Evolutionary conservation across 2,888 invertebrate species (phyloP).

Genomic region (Autographa pulchrina): DNA sequence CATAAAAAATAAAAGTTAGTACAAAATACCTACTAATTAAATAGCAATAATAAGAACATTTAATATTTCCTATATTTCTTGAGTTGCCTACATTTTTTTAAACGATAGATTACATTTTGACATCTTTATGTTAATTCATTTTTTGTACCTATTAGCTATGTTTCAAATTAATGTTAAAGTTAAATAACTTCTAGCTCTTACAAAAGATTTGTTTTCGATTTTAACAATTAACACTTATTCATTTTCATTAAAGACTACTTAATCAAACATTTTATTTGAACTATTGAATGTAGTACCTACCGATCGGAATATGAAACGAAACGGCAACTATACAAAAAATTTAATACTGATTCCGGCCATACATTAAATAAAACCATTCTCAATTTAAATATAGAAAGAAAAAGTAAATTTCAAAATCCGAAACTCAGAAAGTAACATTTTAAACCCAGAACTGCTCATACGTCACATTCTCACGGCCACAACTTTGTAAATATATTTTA

Average conservation of each 20-base stretch:
- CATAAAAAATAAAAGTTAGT: too few species aligned
- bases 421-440: neutral
- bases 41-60: neutral
- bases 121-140: neutral
- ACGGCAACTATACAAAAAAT: too few species aligned
- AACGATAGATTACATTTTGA: neutral
- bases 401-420: neutral
- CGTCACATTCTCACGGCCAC: conserved; percentile 5
- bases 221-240: conserved; percentile 10
- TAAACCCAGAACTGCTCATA: neutral
- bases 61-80: neutral
- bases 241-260: conserved; percentile 22
- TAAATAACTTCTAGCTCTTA: neutral
- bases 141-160: neutral
- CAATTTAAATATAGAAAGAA: neutral
- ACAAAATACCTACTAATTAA: too few species aligned
- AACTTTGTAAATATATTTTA: conserved; percentile 17
- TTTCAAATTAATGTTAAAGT: neutral
- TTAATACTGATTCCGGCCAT: too few species aligned
- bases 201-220: neutral
- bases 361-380: neutral
- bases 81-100: conserved; percentile 7
- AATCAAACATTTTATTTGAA: conserved; percentile 28
- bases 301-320: conserved; percentile 30
- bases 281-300: conserved; percentile 32